phyloP scores from a whole-genome alignment of 2,113 vertebrate genomes.

The Cyanistes caeruleus region DNA sequence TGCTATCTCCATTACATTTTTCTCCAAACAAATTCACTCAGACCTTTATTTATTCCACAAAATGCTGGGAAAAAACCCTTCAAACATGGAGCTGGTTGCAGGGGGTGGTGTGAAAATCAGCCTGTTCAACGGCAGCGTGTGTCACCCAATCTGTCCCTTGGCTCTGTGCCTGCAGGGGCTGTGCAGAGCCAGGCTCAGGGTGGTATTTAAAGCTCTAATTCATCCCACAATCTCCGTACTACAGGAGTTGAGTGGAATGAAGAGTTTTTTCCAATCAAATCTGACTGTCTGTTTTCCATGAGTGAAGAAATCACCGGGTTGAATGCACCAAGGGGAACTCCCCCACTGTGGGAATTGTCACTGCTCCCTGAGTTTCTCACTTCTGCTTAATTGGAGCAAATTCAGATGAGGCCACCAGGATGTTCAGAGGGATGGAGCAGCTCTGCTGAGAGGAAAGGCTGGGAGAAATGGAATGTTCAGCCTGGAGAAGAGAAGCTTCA shows the following conservation, averaged over 20 bases:
- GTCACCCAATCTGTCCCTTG: conserved; percentile 38
- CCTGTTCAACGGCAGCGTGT: neutral
- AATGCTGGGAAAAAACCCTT: neutral
- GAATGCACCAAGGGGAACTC: neutral
- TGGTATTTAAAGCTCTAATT: conserved; percentile 38
- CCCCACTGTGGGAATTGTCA: neutral
- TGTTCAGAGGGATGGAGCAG: neutral
- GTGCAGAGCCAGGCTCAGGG: neutral
- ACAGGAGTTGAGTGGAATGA: neutral
- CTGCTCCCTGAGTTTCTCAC: neutral
- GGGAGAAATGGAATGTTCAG: neutral
- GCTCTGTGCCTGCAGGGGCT: conserved; percentile 27
- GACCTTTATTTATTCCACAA: conserved; percentile 9
- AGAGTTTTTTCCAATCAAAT: neutral
- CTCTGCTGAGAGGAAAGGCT: neutral
- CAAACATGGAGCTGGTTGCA: neutral
- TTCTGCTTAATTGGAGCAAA: neutral
- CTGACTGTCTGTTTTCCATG: neutral
- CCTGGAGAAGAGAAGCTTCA: neutral
- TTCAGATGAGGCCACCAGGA: neutral
- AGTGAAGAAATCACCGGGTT: neutral
- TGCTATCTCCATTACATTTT: neutral
- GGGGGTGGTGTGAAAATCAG: conserved; percentile 53
- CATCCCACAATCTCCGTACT: conserved; percentile 19
- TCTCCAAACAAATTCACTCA: conserved; percentile 14